Percentiles rank a stretch among this genome's conserved stretches.
These are phyloP conservation scores for Reticulitermes lucifugus DNA, from an alignment of 2,888 invertebrate species.

Conservation along the genomic window DNA sequence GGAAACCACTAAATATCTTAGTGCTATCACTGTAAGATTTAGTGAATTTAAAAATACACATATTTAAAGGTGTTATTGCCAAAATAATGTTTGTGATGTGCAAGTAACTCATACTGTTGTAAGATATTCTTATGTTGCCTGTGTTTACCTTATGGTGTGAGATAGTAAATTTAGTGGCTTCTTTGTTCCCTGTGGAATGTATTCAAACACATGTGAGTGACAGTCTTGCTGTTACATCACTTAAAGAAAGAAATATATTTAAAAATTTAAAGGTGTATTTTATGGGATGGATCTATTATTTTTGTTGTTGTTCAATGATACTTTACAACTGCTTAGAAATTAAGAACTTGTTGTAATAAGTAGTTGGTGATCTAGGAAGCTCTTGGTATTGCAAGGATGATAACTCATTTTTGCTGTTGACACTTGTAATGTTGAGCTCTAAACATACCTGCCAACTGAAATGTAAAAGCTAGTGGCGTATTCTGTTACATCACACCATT, in stretches of 20 bases:
- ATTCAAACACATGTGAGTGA: constrained; percentile 26
- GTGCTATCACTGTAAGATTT: constrained; percentile 35
- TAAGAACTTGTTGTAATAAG: constrained; percentile 38
- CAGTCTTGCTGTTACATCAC: constrained; percentile 41
- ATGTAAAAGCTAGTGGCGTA: constrained; percentile 1
- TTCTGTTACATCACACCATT: background rate
- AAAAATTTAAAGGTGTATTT: constrained; percentile 49
- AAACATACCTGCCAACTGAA: constrained; percentile 40
- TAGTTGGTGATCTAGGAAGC: constrained; percentile 20
- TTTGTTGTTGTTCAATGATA: constrained; percentile 39
- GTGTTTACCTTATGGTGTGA: constrained; percentile 31
- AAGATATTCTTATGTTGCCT: constrained; percentile 45
- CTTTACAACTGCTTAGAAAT: constrained; percentile 39
- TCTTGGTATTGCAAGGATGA: constrained; percentile 14
- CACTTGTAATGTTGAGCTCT: constrained; percentile 30
- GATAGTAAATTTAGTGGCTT: constrained; percentile 30
- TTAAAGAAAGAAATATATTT: constrained; percentile 30
- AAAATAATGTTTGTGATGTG: constrained; percentile 40
- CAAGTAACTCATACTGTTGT: constrained; percentile 38
- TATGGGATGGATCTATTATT: constrained; percentile 49
- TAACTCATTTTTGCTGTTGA: constrained; percentile 39
- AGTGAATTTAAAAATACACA: constrained; percentile 31
- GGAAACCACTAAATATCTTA: constrained; percentile 41
- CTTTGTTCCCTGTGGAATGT: constrained; percentile 29
- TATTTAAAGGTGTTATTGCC: constrained; percentile 41